These are phyloP conservation scores for Rallus limicola DNA, from an alignment of 2,113 vertebrate species.

Conservation along the genomic window DNA sequence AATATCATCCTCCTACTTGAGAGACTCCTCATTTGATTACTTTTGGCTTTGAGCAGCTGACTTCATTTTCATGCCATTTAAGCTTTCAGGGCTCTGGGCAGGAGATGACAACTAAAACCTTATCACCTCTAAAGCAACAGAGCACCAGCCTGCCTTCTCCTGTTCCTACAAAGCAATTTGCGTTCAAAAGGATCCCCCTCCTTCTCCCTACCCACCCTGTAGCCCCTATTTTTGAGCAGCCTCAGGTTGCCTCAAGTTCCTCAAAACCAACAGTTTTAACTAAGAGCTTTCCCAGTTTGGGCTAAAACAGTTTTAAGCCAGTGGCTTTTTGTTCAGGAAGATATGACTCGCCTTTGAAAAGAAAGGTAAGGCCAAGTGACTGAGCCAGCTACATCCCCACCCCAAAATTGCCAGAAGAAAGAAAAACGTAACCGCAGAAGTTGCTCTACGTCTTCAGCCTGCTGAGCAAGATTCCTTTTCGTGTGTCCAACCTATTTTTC, in stretches of 20 bases:
- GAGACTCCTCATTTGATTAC: conserved; percentile 39
- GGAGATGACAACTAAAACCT: neutral
- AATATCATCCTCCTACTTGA: conserved; percentile 4
- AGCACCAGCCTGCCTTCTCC: neutral
- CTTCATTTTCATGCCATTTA: conserved; percentile 21
- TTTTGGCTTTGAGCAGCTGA: conserved; percentile 8
- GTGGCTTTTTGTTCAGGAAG: neutral
- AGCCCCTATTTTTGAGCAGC: neutral
- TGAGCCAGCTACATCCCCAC: conserved; percentile 44
- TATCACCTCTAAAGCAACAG: neutral
- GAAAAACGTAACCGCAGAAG: conserved; percentile 53
- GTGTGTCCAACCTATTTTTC: conserved; percentile 58
- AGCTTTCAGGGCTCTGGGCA: neutral
- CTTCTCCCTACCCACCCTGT: neutral
- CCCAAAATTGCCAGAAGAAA: conserved; percentile 58
- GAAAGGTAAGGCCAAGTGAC: conserved; percentile 1
- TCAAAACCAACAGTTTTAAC: neutral
- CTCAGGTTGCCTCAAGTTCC: neutral
- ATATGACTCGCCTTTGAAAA: neutral
- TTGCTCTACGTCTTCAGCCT: conserved; percentile 54
- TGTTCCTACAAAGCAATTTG: neutral
- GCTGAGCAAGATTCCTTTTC: conserved; percentile 74
- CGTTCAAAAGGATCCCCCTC: neutral
- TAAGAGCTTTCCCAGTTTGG: neutral
- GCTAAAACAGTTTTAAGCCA: neutral